phyloP scores from a whole-genome alignment of 2,888 invertebrate genomes.

The Macrophya annulata region DNA sequence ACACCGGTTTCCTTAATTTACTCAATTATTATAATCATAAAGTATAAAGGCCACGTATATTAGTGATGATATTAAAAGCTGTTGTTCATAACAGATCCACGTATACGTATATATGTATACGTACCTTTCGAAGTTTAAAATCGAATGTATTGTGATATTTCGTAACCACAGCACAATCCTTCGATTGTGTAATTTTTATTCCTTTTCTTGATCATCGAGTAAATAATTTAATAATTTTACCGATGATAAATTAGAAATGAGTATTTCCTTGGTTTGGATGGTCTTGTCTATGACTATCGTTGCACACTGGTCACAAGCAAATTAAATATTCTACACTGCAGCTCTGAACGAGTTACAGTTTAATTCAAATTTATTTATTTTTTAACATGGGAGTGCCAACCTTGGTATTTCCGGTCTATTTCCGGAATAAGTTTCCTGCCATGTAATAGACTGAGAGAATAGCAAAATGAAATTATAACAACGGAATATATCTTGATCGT shows the following conservation, averaged over 20 bases:
- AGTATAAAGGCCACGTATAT: slow-evolving; percentile 4
- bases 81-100: background rate
- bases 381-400: slow-evolving; percentile 43
- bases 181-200: background rate
- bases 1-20: background rate
- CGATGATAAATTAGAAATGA: too few species aligned
- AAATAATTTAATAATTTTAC: too few species aligned
- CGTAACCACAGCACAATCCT: background rate
- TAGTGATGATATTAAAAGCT: background rate
- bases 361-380: background rate
- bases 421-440: slow-evolving; percentile 47
- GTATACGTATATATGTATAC: background rate
- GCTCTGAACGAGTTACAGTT: background rate
- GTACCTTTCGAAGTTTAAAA: background rate
- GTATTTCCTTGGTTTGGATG: too few species aligned
- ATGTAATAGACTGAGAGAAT: slow-evolving; percentile 3
- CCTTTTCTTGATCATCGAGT: background rate
- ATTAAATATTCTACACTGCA: slow-evolving; percentile 10
- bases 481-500: background rate
- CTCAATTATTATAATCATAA: background rate
- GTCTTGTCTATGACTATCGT: background rate
- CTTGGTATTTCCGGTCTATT: slow-evolving; percentile 50
- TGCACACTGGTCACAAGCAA: background rate
- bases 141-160: background rate
- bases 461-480: slow-evolving; percentile 14